Evolutionary conservation across 2,113 vertebrate species (phyloP), one percentile per base, ranked within the genome.

Genomic region (Hylia prasina): DNA sequence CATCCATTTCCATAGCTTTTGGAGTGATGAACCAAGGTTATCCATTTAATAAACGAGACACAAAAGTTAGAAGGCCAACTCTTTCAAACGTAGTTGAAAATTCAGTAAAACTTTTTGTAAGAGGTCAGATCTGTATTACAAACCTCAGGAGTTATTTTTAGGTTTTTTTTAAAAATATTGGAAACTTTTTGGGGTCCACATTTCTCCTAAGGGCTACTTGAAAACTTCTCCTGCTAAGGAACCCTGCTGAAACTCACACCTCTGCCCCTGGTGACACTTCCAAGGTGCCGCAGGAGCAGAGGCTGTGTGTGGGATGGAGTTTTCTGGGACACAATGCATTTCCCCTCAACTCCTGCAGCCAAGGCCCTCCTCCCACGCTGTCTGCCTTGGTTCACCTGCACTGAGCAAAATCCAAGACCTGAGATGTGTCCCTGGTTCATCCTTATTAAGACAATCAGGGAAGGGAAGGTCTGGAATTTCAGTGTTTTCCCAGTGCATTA

Each of bases 221-320:
- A 47, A 60, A 71, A 10, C 3, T 65, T 11, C 5, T 70, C 8
- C 30, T 47, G 28, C 25, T 79, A 50, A 44, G 51, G 50, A 47
- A 4, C 19, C 24, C 45, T 81, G 40, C 35, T 45, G n/a, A 39
- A 87, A 24, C 14, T 61, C 82, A 15, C 28, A 9, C 24, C 31
- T 57, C 16, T n/a, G 20, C 2, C 23, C 19, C 61, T 30, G 64
- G 27, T 48, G 53, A 10, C 31, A 2, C 7, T 27, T 65, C 13
- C 31, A 0, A 4, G 28, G 54, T 5, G 9, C 12, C 22, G 14
- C 42, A 15, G 69, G 3, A 31, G 35, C 30, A 23, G 4, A 3
- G 1, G 1, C 8, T 7, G 6, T 13, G 2, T 15, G n/a, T 28
- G 54, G 33, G 68, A 11, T 30, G 58, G 58, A 35, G 23, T 0